Conservation (phyloP, 2,888 invertebrate genomes). For the Bellardia bayeri region DNA sequence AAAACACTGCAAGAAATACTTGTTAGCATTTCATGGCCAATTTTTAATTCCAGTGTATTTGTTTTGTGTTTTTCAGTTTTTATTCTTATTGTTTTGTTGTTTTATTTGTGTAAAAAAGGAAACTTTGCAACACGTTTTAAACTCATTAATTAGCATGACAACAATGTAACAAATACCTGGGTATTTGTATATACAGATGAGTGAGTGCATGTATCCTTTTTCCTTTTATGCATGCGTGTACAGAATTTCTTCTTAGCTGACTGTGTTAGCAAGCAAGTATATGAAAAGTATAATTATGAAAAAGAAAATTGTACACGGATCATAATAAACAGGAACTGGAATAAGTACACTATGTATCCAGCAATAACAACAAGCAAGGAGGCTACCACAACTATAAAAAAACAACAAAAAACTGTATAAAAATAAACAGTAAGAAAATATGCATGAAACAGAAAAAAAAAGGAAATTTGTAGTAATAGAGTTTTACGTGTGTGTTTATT, state of each 20-base stretch:
- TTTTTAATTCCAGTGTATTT: background rate
- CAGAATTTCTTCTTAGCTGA: background rate
- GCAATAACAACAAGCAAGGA: background rate
- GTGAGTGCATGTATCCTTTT: conserved; percentile 10
- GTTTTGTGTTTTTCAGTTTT: background rate
- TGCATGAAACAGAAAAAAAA: conserved; percentile 12
- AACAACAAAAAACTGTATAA: background rate
- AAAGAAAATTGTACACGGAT: conserved; percentile 1
- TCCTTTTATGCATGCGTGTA: background rate
- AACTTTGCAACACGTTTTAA: conserved; percentile 71
- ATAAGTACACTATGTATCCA: conserved; percentile 15
- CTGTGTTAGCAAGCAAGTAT: background rate
- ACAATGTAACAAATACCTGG: conserved; percentile 67
- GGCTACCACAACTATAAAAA: conserved; percentile 12
- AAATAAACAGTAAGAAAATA: background rate
- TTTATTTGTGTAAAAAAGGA: conserved; percentile 19
- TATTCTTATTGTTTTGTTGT: background rate
- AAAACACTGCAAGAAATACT: conserved; percentile 34
- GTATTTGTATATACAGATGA: background rate
- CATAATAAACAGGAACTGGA: conserved; percentile 38
- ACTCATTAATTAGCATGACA: conserved; percentile 73
- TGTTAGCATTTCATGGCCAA: conserved; percentile 2
- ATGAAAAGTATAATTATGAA: conserved; percentile 16
- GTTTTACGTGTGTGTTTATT: conserved; percentile 60
- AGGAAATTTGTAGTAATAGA: conserved; percentile 22